Conservation (phyloP, 2,888 invertebrate species). For the Strigamia maritima region DNA sequence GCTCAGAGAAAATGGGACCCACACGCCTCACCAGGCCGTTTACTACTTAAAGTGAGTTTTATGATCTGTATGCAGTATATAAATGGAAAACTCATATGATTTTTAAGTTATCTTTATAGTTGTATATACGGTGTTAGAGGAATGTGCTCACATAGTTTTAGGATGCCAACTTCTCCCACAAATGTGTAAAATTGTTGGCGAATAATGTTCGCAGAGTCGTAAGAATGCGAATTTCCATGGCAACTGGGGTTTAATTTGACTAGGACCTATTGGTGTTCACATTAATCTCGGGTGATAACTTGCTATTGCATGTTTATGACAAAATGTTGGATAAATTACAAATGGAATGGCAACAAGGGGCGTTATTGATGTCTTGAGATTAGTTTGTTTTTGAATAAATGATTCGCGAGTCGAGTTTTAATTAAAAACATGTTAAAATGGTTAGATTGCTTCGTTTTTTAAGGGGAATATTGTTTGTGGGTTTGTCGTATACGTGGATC, state of each 20-base stretch:
- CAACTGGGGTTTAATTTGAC: neutral
- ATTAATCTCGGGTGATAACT: constrained; percentile 3
- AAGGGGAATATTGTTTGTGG: neutral
- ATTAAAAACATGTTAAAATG: neutral
- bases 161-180: neutral
- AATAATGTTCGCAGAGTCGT: neutral
- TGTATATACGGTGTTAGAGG: neutral
- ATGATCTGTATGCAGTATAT: constrained; percentile 4
- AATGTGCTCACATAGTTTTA: neutral
- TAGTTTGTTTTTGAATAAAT: neutral
- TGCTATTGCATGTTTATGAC: neutral
- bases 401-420: neutral
- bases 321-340: neutral
- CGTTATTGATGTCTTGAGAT: neutral
- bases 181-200: neutral
- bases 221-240: neutral
- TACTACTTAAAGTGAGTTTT: constrained; percentile 4
- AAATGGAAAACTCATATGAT: constrained; percentile 4
- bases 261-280: neutral
- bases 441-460: no score
- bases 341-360: neutral
- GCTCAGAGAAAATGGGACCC: constrained; percentile 4
- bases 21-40: constrained; percentile 4
- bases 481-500: neutral
- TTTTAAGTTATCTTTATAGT: constrained; percentile 4